Evolutionary conservation across 2,113 vertebrate genomes (phyloP).

Genomic region (Ageneiosus marmoratus): DNA sequence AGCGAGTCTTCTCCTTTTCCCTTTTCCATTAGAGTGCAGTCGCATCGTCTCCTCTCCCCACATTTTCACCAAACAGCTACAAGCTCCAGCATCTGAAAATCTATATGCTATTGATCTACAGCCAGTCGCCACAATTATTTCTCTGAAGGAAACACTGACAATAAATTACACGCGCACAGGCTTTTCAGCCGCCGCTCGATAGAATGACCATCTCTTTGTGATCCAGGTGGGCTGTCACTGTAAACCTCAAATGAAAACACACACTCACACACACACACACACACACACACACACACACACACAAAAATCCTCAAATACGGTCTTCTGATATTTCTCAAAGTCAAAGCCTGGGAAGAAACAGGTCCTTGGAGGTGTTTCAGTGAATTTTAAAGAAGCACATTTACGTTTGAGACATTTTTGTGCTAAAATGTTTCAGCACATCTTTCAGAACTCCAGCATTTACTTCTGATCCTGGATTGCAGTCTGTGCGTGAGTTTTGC

Average conservation of each 20-base stretch:
- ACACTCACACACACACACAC: constrained; percentile 12
- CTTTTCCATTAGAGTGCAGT: constrained; percentile 72
- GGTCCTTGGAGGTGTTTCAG: background rate
- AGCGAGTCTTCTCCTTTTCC: constrained; percentile 45
- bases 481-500: background rate
- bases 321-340: constrained; percentile 1
- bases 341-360: background rate
- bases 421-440: background rate
- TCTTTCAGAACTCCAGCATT: background rate
- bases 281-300: constrained; percentile 10
- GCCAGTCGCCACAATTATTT: constrained; percentile 90
- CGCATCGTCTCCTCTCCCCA: constrained; percentile 76
- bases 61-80: constrained; percentile 84
- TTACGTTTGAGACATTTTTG: background rate
- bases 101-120: constrained; percentile 87
- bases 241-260: constrained; percentile 57
- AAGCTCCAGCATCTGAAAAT: constrained; percentile 87
- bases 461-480: background rate
- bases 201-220: constrained; percentile 83
- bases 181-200: constrained; percentile 89
- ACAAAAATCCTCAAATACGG: background rate
- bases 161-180: constrained; percentile 88
- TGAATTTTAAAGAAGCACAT: background rate
- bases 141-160: constrained; percentile 88
- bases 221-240: constrained; percentile 84